A percentile compares a stretch with the other conserved stretches of the same genome.
Conservation (phyloP, 2,797 vertebrate species). For the Myotis myotis region DNA sequence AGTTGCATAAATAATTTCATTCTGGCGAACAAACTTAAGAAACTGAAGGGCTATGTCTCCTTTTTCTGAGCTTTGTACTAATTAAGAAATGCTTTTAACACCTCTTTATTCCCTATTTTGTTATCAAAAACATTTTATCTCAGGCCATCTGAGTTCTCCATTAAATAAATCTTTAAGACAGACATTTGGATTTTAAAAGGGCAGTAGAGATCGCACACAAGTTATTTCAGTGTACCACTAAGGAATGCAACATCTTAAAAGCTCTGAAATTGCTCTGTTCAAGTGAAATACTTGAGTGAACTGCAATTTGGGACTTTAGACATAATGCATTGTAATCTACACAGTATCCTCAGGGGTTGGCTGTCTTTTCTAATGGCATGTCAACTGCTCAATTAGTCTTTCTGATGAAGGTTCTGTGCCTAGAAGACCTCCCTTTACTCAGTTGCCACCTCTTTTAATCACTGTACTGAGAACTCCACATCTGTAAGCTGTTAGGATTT, state of each 20-base stretch:
- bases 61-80: conserved; percentile 4
- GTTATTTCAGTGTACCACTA: background rate
- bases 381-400: conserved; percentile 19
- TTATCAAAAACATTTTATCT: background rate
- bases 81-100: conserved; percentile 43
- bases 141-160: background rate
- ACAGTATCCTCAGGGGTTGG: background rate
- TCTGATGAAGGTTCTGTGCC: background rate
- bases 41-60: background rate
- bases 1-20: background rate
- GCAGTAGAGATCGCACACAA: background rate
- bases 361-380: background rate
- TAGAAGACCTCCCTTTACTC: background rate
- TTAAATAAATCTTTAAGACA: conserved; percentile 34
- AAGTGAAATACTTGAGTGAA: conserved; percentile 9
- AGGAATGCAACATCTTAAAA: background rate
- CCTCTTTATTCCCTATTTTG: background rate
- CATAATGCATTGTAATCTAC: background rate
- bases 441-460: background rate
- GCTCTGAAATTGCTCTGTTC: background rate
- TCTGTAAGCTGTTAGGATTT: conserved; percentile 35
- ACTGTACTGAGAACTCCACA: background rate
- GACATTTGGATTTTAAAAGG: conserved; percentile 14
- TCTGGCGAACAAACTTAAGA: background rate
- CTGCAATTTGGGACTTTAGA: background rate